Base-by-base conservation (phyloP, 2,113 vertebrate genomes). In the Bambusicola thoracicus region DNA sequence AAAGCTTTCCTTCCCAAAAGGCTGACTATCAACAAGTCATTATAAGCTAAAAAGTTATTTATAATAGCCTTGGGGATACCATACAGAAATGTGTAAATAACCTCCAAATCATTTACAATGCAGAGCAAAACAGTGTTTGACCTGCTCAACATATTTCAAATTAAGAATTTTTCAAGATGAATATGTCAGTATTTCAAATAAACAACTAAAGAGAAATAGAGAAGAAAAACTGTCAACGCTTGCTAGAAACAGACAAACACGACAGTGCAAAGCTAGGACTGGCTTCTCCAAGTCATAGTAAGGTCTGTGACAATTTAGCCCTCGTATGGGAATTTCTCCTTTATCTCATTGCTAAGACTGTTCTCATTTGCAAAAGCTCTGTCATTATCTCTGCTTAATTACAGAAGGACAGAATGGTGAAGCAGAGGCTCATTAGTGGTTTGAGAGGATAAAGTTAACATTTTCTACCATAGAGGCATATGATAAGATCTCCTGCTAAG, bases 1-100 rank as follows among this genome's bases (percentile, higher is more conserved):
- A 86, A 84, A 75, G 74, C 62, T 87, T 78, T 81, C n/a, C 53
- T 75, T 90, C 78, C 69, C 74, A 81, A 87, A 69, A 75, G 44
- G 40, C 36, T 92, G 4, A 0, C 30, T 62, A 86, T 48, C 80
- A 86, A 56, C 74, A 84, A 81, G 66, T 48, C 69, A 76, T 92
- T 68, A 79, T 14, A 84, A 95, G 66, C 0, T 0, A 73, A 44
- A 84, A 76, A 77, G 10, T 36, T 66, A 68, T 81, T 87, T 92
- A 79, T 68, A 92, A 66, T 14, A 58, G 44, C 15, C 70, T 77
- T 58, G 48, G 34, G 36, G 38, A 73, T 49, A 65, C 58, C 84
- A 68, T 1, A 56, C 19, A 78, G 55, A 67, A 73, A 82, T 0
- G 32, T 65, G 65, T 43, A 61, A 93, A 81, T 82, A 74, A 49